phyloP scores from a whole-genome alignment of 2,113 vertebrate genomes.

The Macrotus californicus region DNA sequence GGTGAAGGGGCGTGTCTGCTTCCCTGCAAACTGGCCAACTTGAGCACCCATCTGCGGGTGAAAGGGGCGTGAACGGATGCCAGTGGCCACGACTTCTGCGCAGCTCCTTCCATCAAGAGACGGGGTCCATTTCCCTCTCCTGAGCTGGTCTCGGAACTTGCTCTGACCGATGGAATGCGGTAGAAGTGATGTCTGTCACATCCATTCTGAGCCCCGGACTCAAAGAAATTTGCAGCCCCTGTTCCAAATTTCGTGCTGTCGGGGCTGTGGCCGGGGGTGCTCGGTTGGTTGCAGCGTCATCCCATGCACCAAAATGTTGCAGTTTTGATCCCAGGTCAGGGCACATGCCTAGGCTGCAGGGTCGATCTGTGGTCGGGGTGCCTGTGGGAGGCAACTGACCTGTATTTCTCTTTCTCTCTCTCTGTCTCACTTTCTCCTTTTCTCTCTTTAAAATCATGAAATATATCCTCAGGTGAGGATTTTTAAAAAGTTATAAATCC shows the following conservation, averaged over 20 bases:
- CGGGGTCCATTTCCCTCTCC: background rate
- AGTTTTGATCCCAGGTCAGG: too few relatives aligned
- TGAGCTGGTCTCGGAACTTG: background rate
- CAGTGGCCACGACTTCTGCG: background rate
- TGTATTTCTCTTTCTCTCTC: too few relatives aligned
- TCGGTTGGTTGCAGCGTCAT: too few relatives aligned
- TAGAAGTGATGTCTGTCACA: accelerated
- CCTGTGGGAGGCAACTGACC: too few relatives aligned
- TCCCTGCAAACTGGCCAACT: background rate
- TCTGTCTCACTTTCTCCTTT: too few relatives aligned
- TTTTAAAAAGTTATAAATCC: background rate
- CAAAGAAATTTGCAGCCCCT: background rate
- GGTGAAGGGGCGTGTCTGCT: background rate
- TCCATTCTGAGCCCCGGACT: background rate
- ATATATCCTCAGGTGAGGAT: too few relatives aligned
- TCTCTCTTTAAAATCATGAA: too few relatives aligned
- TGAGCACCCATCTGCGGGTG: accelerated
- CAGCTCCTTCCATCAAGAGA: background rate
- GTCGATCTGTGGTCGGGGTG: too few relatives aligned
- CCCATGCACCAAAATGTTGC: too few relatives aligned
- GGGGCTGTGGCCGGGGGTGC: too few relatives aligned
- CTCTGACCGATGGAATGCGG: background rate
- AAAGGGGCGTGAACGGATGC: background rate
- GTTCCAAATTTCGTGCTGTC: background rate
- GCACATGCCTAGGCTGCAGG: too few relatives aligned